Evolutionary conservation across 1,140 invertebrate genomes (phyloP).

Genomic region (Cecropterus lyciades): DNA sequence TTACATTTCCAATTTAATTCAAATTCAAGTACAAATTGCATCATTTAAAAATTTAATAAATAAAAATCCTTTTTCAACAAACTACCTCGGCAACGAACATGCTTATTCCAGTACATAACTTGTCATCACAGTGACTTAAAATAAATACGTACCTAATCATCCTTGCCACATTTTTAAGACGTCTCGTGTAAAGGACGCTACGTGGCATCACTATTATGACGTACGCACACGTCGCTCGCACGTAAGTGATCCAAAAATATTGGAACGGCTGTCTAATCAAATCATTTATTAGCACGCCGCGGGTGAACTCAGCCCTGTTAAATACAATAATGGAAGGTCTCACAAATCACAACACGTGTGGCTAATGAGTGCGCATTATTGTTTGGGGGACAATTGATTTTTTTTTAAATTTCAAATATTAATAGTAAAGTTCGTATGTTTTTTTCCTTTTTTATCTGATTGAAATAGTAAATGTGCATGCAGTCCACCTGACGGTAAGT

Average conservation of each 20-base stretch:
- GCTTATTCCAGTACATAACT: no score
- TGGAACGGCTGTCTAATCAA: constrained; percentile 60
- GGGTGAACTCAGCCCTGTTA: constrained; percentile 13
- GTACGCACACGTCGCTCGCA: constrained; percentile 43
- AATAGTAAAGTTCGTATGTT: no score
- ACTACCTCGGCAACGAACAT: no score
- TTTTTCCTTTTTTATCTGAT: no score
- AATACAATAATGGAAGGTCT: neutral
- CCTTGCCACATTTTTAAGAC: neutral
- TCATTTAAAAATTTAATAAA: no score
- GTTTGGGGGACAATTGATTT: neutral
- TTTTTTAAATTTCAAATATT: no score
- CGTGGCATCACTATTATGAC: constrained; percentile 35
- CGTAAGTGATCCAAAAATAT: constrained; percentile 62
- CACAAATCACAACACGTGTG: neutral
- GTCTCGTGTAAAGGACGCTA: neutral
- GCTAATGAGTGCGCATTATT: neutral
- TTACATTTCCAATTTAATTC: no score
- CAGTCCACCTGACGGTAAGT: no score
- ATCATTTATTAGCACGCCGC: constrained; percentile 47
- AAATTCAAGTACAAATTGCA: no score
- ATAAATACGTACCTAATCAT: neutral
- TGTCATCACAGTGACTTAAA: no score
- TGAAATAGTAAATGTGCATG: no score
- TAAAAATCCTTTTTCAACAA: no score